These are phyloP conservation scores for Labroides dimidiatus DNA, from an alignment of 2,797 vertebrate genomes.

Conservation along the genomic window DNA sequence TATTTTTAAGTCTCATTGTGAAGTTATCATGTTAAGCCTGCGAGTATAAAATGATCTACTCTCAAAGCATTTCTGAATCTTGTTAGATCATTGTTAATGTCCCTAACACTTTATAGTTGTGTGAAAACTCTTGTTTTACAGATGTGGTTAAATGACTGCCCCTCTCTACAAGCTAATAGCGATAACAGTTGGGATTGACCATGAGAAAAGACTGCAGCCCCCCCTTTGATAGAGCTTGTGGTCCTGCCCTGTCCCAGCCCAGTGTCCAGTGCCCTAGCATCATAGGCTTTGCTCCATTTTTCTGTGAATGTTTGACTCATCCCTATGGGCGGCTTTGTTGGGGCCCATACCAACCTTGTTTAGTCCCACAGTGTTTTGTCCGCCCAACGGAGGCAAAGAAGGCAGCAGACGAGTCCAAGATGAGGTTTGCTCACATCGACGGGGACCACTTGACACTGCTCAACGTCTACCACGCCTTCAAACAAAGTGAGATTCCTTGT, in stretches of 20 bases:
- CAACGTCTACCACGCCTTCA: slow-evolving; percentile 99
- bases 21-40: slow-evolving; percentile 5
- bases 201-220: slow-evolving; percentile 71
- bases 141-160: slow-evolving; percentile 92
- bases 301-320: slow-evolving; percentile 98
- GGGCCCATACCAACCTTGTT: slow-evolving; percentile 99
- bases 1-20: neutral
- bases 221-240: slow-evolving; percentile 86
- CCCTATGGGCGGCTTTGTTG: slow-evolving; percentile 99
- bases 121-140: slow-evolving; percentile 96
- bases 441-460: slow-evolving; percentile 99
- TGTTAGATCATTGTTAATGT: slow-evolving; percentile 57
- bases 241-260: slow-evolving; percentile 91
- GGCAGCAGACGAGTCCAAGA: slow-evolving; percentile 99
- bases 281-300: slow-evolving; percentile 95
- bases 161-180: slow-evolving; percentile 87
- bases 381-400: slow-evolving; percentile 99
- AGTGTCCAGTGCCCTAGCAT: slow-evolving; percentile 95
- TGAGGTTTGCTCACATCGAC: slow-evolving; percentile 99
- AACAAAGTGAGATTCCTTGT: slow-evolving; percentile 93
- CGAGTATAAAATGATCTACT: neutral
- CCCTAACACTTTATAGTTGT: slow-evolving; percentile 91
- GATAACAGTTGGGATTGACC: slow-evolving; percentile 90
- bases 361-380: slow-evolving; percentile 99
- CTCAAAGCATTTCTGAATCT: slow-evolving; percentile 27